Percentiles rank a stretch among this genome's conserved stretches.
Evolutionary conservation across 1,140 invertebrate genomes (phyloP).

Genomic region (Pachyrhynchus sulphureomaculatus): DNA sequence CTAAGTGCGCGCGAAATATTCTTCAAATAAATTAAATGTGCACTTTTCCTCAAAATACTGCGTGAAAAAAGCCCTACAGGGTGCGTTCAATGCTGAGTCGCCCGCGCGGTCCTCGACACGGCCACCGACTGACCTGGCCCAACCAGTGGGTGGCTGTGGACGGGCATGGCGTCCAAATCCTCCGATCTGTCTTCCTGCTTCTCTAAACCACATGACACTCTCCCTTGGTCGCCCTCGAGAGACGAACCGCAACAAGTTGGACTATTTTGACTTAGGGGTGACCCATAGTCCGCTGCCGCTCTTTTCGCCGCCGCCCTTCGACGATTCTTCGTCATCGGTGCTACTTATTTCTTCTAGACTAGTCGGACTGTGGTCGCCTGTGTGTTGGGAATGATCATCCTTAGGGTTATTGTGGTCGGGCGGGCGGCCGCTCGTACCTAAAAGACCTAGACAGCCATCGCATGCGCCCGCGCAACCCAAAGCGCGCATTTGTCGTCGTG

Average conservation of each 20-base stretch:
- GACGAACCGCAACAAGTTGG: neutral
- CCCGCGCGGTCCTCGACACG: slow-evolving; percentile 29
- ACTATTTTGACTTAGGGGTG: neutral
- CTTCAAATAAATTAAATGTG: neutral
- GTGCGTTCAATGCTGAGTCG: slow-evolving; percentile 33
- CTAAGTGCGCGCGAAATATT: no score
- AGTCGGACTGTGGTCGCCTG: neutral
- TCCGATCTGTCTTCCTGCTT: slow-evolving; percentile 6
- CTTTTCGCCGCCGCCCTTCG: slow-evolving; percentile 2
- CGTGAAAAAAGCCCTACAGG: slow-evolving; percentile 31
- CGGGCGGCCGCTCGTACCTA: slow-evolving; percentile 39
- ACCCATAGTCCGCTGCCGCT: neutral
- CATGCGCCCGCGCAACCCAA: slow-evolving; percentile 38
- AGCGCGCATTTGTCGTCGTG: slow-evolving; percentile 18
- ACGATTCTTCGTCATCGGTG: slow-evolving; percentile 14
- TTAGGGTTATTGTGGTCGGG: slow-evolving; percentile 33
- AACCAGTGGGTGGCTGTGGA: slow-evolving; percentile 32
- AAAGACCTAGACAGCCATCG: slow-evolving; percentile 42
- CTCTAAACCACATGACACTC: neutral
- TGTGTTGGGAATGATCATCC: neutral
- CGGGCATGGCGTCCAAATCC: neutral
- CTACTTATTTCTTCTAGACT: neutral
- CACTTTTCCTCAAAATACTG: neutral
- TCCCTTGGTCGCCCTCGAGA: neutral
- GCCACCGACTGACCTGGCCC: slow-evolving; percentile 49